phyloP scores from a whole-genome alignment of 1,140 invertebrate genomes.

The Drosophila navojoa region DNA sequence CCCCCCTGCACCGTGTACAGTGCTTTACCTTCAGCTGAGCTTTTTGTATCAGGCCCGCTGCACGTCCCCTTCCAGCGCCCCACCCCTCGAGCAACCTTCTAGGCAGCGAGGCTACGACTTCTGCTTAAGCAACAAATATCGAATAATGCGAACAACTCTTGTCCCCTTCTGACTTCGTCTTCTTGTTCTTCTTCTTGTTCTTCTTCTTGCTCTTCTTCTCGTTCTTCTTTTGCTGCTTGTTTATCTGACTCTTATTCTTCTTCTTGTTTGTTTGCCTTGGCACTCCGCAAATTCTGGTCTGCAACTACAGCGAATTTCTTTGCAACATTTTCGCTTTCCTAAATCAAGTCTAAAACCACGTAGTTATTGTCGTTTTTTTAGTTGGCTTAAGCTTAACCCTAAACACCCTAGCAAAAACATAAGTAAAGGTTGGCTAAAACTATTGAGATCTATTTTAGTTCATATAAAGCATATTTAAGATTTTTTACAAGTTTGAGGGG shows the following conservation, averaged over 20 bases:
- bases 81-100: background rate
- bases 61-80: background rate
- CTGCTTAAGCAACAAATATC: constrained; percentile 31
- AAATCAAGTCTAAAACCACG: constrained; percentile 6
- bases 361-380: constrained; percentile 1
- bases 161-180: constrained; percentile 1
- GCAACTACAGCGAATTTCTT: constrained; percentile 25
- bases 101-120: constrained; percentile 30
- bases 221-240: constrained; percentile 4
- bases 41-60: background rate
- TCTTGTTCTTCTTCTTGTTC: background rate
- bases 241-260: background rate
- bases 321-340: background rate
- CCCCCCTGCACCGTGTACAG: background rate
- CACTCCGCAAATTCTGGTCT: background rate
- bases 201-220: background rate
- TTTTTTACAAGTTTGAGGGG: no score
- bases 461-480: no score
- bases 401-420: background rate
- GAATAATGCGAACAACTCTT: constrained; percentile 21
- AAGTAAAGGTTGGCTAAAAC: background rate
- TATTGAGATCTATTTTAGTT: no score
- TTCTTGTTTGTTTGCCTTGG: constrained; percentile 32
- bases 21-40: constrained; percentile 25
- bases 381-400: background rate